Percentiles rank a stretch among this genome's conserved stretches.
phyloP scores from a whole-genome alignment of 2,888 invertebrate species.

The Andrena fulva region DNA sequence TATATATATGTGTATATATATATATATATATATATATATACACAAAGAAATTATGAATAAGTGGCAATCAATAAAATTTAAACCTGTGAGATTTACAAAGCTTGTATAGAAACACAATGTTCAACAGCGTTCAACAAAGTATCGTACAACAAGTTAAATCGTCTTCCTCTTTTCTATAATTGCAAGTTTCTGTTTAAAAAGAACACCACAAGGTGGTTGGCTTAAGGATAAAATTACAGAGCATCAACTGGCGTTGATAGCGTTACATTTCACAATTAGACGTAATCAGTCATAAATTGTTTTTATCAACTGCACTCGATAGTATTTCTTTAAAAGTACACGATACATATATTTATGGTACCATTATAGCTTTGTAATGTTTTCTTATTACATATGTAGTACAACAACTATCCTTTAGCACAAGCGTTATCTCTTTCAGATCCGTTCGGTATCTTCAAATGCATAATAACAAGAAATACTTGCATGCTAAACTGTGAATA shows the following conservation, averaged over 20 bases:
- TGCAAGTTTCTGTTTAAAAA: constrained; percentile 28
- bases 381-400: constrained; percentile 15
- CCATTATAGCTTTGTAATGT: constrained; percentile 24
- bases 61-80: constrained; percentile 34
- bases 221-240: constrained; percentile 48
- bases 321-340: constrained; percentile 39
- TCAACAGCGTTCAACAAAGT: constrained; percentile 42
- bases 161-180: constrained; percentile 23
- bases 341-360: constrained; percentile 43
- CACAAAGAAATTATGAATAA: constrained; percentile 29
- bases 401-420: constrained; percentile 7
- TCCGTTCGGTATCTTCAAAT: constrained; percentile 13
- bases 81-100: constrained; percentile 51
- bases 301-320: constrained; percentile 24
- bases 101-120: constrained; percentile 53
- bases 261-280: constrained; percentile 45
- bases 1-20: constrained; percentile 34
- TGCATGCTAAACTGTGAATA: constrained; percentile 39
- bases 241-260: constrained; percentile 34
- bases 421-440: constrained; percentile 10
- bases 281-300: constrained; percentile 25
- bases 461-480: constrained; percentile 34
- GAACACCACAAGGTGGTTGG: constrained; percentile 25
- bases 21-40: constrained; percentile 23
- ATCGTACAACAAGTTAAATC: constrained; percentile 42